Evolutionary conservation across 1,140 invertebrate species (phyloP), one percentile per base, ranked within the genome.

Genomic region (Colletes gigas): DNA sequence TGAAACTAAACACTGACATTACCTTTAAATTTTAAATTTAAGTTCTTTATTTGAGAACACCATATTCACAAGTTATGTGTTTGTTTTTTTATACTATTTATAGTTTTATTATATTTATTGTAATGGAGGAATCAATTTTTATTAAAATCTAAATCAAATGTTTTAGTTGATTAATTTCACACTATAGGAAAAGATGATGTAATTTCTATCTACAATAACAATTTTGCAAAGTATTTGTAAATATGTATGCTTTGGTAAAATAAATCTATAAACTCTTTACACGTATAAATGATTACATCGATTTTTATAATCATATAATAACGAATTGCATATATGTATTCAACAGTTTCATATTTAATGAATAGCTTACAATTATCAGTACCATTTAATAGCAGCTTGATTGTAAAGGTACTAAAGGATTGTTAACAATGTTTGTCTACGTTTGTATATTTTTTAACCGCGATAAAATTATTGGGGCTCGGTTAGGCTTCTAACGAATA

Each of bases 181-280:
- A 55, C 82, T 52, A 60, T 55, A 78, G 60, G 59, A 65, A 66
- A 59, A 19, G 39, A 81, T 88, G 65, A 76, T 85, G 69, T 81
- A 79, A 85, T 82, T 79, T 87, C 71, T 70, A 87, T 75, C 54
- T 81, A 72, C 70, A 77, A 72, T 72, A 85, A 83, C 69, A 83
- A 78, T 89, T 89, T 88, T 90, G 81, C 84, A 84, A 87, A 88
- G 75, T 83, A 89, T 88, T 89, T 90, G 89, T 90, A 90, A 90
- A 90, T 90, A 90, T 90, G 82, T 90, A 88, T 75, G 89, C 88
- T 90, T 90, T 88, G 72, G 80, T 87, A 89, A 89, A 88, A 89
- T 88, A 90, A 90, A 88, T 83, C 77, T 88, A 69, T 82, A 68
- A 88, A 83, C 74, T 84, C 75, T 88, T 88, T 81, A 79, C 69